Conservation (phyloP, 64 coral and sea anemone species). For the Anthopleura sola region DNA sequence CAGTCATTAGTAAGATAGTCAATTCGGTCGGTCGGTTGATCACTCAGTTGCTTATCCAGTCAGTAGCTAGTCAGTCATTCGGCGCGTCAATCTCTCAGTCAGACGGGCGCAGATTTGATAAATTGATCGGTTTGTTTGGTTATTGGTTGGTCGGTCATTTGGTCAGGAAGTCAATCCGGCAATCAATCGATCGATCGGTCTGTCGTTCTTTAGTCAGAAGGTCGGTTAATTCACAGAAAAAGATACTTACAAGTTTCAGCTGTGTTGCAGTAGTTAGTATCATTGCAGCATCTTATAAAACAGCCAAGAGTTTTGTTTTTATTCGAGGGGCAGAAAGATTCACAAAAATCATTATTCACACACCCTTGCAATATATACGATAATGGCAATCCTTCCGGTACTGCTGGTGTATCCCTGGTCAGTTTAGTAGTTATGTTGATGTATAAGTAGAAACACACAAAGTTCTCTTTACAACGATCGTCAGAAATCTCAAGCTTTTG, state of each 20-base stretch:
- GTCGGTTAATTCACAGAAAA: too few relatives aligned
- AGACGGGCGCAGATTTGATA: too few relatives aligned
- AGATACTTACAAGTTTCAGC: not conserved
- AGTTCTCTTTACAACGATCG: not conserved
- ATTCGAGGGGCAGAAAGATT: not conserved
- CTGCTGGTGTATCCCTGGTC: not conserved
- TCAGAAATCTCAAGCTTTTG: not conserved
- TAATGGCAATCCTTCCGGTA: not conserved
- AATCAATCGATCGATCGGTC: too few relatives aligned
- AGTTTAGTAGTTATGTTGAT: not conserved
- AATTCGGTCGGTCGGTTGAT: too few relatives aligned
- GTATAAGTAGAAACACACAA: not conserved
- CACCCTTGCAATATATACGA: not conserved
- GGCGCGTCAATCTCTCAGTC: too few relatives aligned
- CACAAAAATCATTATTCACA: not conserved
- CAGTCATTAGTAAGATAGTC: too few relatives aligned
- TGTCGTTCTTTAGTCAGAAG: too few relatives aligned
- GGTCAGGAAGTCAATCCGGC: too few relatives aligned
- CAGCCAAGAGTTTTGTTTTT: not conserved
- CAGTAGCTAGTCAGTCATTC: too few relatives aligned
- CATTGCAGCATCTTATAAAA: not conserved
- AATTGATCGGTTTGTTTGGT: too few relatives aligned
- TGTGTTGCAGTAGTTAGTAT: not conserved
- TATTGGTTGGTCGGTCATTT: too few relatives aligned
- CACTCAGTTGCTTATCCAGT: too few relatives aligned